A percentile compares a stretch with the other conserved stretches of the same genome.
phyloP scores from a whole-genome alignment of 2,797 vertebrate genomes.

The Xenops minutus region DNA sequence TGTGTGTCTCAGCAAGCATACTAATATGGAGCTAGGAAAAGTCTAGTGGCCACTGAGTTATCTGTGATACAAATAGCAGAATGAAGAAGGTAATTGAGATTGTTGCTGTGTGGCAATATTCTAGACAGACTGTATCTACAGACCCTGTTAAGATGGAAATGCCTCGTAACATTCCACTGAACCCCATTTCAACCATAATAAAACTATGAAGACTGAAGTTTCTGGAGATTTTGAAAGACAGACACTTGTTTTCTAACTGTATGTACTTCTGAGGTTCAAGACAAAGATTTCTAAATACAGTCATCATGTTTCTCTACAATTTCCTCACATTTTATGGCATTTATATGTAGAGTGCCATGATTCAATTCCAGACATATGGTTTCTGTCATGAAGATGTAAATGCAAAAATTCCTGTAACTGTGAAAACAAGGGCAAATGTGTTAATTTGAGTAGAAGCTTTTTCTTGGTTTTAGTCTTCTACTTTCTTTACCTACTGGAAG shows the following conservation, averaged over 20 bases:
- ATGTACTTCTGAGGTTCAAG: not conserved
- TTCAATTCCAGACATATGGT: not conserved
- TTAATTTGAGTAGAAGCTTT: not conserved
- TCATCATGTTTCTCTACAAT: not conserved
- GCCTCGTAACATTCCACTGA: not conserved
- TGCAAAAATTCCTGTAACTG: not conserved
- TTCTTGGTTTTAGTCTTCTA: not conserved
- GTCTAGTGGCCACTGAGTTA: not conserved
- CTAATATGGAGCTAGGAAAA: not conserved
- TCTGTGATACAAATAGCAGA: not conserved
- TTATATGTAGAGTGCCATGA: not conserved
- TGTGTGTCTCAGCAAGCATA: not conserved
- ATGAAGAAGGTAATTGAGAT: not conserved
- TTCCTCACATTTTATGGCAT: slow-evolving; percentile 6
- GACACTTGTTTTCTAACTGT: not conserved
- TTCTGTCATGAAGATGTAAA: slow-evolving; percentile 32
- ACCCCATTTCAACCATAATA: not conserved
- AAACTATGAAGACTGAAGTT: not conserved
- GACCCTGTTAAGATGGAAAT: not conserved
- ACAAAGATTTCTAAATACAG: slow-evolving; percentile 4
- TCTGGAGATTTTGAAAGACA: not conserved
- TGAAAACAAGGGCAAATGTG: not conserved
- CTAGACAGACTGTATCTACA: not conserved
- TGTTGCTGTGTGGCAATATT: not conserved
- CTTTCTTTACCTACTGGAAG: not conserved